Conservation (phyloP, 1,140 invertebrate species). For the Euborellia annulipes region DNA sequence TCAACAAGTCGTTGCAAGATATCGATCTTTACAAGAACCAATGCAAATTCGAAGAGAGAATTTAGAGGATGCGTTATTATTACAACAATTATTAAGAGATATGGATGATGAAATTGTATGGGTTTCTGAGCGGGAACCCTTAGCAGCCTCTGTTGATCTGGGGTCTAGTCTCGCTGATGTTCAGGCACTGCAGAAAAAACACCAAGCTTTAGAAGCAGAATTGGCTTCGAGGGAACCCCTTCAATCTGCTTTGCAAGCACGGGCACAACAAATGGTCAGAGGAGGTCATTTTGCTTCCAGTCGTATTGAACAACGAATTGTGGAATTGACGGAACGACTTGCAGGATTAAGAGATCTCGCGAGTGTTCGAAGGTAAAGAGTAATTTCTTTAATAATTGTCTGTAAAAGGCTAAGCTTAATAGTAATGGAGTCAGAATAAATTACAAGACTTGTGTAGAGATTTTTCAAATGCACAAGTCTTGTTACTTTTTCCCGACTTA, state of each 20-base stretch:
- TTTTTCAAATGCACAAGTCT: too few relatives aligned
- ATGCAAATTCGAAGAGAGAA: conserved; percentile 79
- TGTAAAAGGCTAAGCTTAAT: too few relatives aligned
- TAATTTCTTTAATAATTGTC: too few relatives aligned
- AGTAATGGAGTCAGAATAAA: too few relatives aligned
- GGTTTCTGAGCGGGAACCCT: conserved; percentile 69
- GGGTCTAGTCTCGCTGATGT: conserved; percentile 74
- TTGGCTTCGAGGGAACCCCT: conserved; percentile 66
- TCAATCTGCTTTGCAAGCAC: conserved; percentile 46
- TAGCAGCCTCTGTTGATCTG: conserved; percentile 62
- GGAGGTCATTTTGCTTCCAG: conserved; percentile 65
- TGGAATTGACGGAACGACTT: conserved; percentile 45
- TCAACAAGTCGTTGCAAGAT: conserved; percentile 48
- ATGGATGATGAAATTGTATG: conserved; percentile 75
- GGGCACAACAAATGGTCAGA: conserved; percentile 62
- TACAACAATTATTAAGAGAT: conserved; percentile 74
- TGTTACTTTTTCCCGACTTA: too few relatives aligned
- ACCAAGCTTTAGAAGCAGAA: conserved; percentile 72
- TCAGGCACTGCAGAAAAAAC: conserved; percentile 92
- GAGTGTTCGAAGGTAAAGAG: conserved; percentile 37
- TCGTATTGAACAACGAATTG: conserved; percentile 47
- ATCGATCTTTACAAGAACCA: conserved; percentile 71
- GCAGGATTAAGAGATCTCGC: conserved; percentile 50
- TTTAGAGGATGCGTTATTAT: conserved; percentile 65
- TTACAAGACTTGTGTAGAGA: too few relatives aligned